phyloP scores from a whole-genome alignment of 2,888 invertebrate species.

The Microplitis deprimator region DNA sequence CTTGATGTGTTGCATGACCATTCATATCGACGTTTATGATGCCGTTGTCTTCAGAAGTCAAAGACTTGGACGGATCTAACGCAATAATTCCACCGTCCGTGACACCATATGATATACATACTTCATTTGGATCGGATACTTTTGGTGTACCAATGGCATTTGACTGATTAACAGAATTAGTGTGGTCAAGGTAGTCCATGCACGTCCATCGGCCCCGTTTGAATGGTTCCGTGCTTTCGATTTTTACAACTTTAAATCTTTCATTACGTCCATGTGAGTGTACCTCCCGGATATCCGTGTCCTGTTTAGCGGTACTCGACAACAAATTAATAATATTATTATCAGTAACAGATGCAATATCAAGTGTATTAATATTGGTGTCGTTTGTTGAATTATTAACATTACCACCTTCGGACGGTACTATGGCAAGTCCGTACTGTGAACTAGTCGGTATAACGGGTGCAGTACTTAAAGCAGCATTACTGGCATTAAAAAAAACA shows the following conservation, averaged over 20 bases:
- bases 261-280: slow-evolving; percentile 82
- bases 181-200: slow-evolving; percentile 93
- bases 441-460: slow-evolving; percentile 88
- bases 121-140: slow-evolving; percentile 68
- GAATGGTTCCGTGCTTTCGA: slow-evolving; percentile 95
- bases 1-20: slow-evolving; percentile 63
- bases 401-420: slow-evolving; percentile 75
- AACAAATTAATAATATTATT: slow-evolving; percentile 69
- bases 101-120: slow-evolving; percentile 69
- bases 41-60: slow-evolving; percentile 59
- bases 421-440: slow-evolving; percentile 86
- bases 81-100: slow-evolving; percentile 66
- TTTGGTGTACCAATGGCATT: slow-evolving; percentile 64
- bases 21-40: slow-evolving; percentile 60
- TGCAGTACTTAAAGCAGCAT: slow-evolving; percentile 83
- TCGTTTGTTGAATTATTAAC: slow-evolving; percentile 65
- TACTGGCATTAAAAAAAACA: slow-evolving; percentile 83
- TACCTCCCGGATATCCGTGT: slow-evolving; percentile 77
- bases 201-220: slow-evolving; percentile 94
- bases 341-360: slow-evolving; percentile 67
- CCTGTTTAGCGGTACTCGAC: slow-evolving; percentile 68
- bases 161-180: slow-evolving; percentile 70
- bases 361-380: slow-evolving; percentile 65
- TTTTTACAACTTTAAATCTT: slow-evolving; percentile 95
- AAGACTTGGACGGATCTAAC: slow-evolving; percentile 60